Percentiles rank a stretch among this genome's conserved stretches.
Conservation (phyloP, 2,888 invertebrate species). For the Ecdyonurus torrentis region DNA sequence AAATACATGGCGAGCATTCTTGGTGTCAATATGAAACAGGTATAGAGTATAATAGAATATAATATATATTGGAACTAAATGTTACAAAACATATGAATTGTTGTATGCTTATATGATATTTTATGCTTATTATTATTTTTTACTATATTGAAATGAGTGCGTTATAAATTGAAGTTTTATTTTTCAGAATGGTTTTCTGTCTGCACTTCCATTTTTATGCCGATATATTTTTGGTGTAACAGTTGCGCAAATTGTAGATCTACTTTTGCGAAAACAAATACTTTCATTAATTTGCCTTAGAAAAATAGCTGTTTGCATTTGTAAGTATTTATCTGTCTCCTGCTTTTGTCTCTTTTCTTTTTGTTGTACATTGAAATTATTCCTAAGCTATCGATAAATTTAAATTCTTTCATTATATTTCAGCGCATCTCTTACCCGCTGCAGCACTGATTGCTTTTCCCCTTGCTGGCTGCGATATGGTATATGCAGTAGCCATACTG, state of each 20-base stretch:
- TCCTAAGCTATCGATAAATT: neutral
- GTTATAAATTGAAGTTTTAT: neutral
- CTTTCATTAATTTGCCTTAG: slow-evolving; percentile 9
- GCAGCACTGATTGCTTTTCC: slow-evolving; percentile 16
- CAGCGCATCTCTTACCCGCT: slow-evolving; percentile 16
- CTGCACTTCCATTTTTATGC: slow-evolving; percentile 21
- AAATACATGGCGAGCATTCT: slow-evolving; percentile 20
- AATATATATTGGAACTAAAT: neutral
- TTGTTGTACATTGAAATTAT: neutral
- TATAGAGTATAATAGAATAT: slow-evolving; percentile 6
- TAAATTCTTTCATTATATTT: neutral
- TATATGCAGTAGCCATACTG: slow-evolving; percentile 14
- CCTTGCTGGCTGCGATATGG: slow-evolving; percentile 16
- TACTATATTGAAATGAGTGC: neutral
- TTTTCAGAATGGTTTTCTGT: slow-evolving; percentile 19
- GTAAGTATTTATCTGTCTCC: slow-evolving; percentile 5
- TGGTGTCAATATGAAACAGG: slow-evolving; percentile 18
- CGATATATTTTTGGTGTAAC: slow-evolving; percentile 12
- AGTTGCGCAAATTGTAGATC: slow-evolving; percentile 9
- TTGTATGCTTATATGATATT: neutral
- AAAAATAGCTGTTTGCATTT: slow-evolving; percentile 11
- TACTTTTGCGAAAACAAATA: neutral
- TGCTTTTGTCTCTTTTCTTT: neutral
- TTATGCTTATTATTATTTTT: neutral
- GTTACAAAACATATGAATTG: neutral